phyloP scores from a whole-genome alignment of 2,113 vertebrate genomes.

The Anas platyrhynchos region DNA sequence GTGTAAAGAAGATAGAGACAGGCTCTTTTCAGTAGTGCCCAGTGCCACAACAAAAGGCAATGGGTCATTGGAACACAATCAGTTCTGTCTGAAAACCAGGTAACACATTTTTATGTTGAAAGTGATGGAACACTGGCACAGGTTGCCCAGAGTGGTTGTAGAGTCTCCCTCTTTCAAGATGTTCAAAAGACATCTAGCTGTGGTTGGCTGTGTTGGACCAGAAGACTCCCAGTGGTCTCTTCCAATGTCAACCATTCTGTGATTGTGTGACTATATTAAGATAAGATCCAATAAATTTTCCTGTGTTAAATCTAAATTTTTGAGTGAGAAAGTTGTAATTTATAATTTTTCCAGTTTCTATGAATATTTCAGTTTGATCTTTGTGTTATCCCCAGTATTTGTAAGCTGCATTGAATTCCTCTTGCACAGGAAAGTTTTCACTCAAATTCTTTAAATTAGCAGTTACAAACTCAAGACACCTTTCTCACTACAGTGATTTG shows the following conservation, averaged over 20 bases:
- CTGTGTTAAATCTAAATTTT: neutral
- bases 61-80: accelerated
- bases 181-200: neutral
- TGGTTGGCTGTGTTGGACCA: neutral
- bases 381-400: neutral
- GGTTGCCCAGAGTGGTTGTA: neutral
- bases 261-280: neutral
- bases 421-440: neutral
- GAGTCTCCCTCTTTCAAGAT: neutral
- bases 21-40: neutral
- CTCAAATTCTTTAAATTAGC: neutral
- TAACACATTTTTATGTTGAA: neutral
- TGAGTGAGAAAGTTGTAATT: neutral
- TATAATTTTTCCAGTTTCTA: neutral
- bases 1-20: neutral
- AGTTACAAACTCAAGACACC: neutral
- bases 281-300: neutral
- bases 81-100: neutral
- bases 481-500: neutral
- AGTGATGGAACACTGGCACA: neutral
- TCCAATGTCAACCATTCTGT: neutral
- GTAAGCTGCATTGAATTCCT: neutral
- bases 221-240: neutral
- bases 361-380: neutral
- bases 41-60: neutral